Percentiles rank a stretch among this genome's conserved stretches.
Conservation (phyloP, 2,113 vertebrate genomes). For the Axis porcinus region DNA sequence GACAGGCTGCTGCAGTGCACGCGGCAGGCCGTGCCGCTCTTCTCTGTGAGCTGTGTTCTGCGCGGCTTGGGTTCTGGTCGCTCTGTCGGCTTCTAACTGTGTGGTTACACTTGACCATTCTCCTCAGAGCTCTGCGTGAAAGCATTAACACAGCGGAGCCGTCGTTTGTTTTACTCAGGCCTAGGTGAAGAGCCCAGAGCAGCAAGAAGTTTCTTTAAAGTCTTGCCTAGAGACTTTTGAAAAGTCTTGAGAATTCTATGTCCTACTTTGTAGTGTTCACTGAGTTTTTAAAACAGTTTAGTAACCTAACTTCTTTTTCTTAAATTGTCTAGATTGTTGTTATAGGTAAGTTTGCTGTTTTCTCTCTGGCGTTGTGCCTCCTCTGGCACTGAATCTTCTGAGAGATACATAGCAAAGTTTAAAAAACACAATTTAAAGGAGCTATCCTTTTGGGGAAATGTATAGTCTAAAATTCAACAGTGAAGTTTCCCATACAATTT, state of each 20-base stretch:
- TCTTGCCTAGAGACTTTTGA: not conserved
- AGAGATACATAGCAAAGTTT: not conserved
- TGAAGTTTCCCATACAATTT: not conserved
- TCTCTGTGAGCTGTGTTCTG: conserved; percentile 87
- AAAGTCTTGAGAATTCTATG: not conserved
- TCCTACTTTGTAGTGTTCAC: not conserved
- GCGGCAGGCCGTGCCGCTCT: conserved; percentile 95
- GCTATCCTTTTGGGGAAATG: not conserved
- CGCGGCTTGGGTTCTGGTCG: not conserved
- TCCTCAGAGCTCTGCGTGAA: not conserved
- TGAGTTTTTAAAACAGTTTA: not conserved
- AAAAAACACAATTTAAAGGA: not conserved
- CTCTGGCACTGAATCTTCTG: not conserved
- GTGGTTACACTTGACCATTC: not conserved
- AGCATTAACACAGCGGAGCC: not conserved
- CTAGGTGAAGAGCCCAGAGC: not conserved
- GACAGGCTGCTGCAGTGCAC: conserved; percentile 98
- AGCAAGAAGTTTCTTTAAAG: not conserved
- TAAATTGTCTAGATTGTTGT: not conserved
- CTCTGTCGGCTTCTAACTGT: not conserved
- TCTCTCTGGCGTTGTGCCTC: not conserved
- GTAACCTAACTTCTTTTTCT: not conserved
- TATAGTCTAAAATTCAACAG: not conserved
- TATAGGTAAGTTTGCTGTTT: not conserved
- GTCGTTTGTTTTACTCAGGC: not conserved